Evolutionary conservation across 2,113 vertebrate genomes (phyloP), one percentile per base, ranked within the genome.

Genomic region (Takifugu flavidus): DNA sequence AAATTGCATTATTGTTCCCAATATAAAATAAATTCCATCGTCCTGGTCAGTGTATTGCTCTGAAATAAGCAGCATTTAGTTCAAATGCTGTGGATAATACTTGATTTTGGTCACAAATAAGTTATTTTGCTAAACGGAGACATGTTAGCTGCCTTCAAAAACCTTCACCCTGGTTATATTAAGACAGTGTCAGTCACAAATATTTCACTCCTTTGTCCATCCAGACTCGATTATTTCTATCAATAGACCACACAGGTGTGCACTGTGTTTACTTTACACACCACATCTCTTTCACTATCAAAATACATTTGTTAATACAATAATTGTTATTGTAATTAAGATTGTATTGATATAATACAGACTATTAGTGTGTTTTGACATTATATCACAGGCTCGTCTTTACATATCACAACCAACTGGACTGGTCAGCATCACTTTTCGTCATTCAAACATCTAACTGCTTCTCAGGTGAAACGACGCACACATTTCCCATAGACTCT

Each of bases 191-290:
- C 1, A 60, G 65, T 74, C 64, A 65, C 13, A 67, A 51, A 0
- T 26, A 15, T 60, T 25, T 59, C 34, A 39, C 1, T 39, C 11
- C 8, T 39, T 10, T 11, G 20, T 39, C 8, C 11, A 11, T 39
- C 34, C 34, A 39, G 7, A 39, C 7, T 10, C 34, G 7, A 39
- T 39, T 11, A 39, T 39, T 39, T 39, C 7, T 39, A 39, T 11
- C 20, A 20, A 20, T 20, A 20, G 20, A 20, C 20, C 20, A 20
- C 20, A 20, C 20, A 20, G 20, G 20, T 20, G 20, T 82, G 75
- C 75, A 76, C 74, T 52, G 61, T 86, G 76, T 83, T 85, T 82
- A 66, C 67, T 79, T 59, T 72, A 86, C 86, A 87, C 50, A 67
- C 49, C 50, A 54, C 67, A 62, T 82, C 61, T 39, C 51, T 67